These are phyloP conservation scores for Coregonus ussuriensis DNA, from an alignment of 2,797 vertebrate species.

Conservation along the genomic window DNA sequence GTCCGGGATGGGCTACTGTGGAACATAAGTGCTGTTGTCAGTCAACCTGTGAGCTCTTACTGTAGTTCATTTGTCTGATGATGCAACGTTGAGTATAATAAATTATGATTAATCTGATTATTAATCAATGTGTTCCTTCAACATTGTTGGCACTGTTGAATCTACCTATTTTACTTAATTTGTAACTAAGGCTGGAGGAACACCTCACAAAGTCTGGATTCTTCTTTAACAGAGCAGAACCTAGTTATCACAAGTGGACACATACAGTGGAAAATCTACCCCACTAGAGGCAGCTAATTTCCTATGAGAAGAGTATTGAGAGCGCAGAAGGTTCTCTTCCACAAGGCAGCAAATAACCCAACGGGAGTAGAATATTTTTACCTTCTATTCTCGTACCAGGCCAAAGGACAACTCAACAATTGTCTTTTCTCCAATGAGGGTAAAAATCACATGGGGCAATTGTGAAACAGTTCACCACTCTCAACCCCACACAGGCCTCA, in stretches of 20 bases:
- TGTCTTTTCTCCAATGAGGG: neutral
- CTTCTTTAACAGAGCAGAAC: neutral
- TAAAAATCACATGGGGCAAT: neutral
- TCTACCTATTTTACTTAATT: neutral
- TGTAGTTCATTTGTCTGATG: neutral
- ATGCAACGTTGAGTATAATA: neutral
- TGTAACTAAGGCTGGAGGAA: neutral
- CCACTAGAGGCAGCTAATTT: neutral
- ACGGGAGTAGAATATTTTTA: neutral
- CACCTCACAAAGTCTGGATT: neutral
- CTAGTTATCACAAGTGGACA: neutral
- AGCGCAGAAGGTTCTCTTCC: neutral
- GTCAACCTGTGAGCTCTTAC: neutral
- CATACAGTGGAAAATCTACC: neutral
- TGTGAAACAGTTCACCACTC: neutral
- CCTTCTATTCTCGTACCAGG: neutral
- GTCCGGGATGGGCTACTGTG: neutral
- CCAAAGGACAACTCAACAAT: neutral
- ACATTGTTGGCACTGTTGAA: neutral
- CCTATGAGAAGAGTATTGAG: neutral
- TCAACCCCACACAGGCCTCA: neutral
- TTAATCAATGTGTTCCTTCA: neutral
- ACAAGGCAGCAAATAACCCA: neutral
- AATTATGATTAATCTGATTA: neutral
- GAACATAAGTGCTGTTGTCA: neutral